Evolutionary conservation across 2,113 vertebrate species (phyloP), one percentile per base, ranked within the genome.

Genomic region (Glaucomys volans): DNA sequence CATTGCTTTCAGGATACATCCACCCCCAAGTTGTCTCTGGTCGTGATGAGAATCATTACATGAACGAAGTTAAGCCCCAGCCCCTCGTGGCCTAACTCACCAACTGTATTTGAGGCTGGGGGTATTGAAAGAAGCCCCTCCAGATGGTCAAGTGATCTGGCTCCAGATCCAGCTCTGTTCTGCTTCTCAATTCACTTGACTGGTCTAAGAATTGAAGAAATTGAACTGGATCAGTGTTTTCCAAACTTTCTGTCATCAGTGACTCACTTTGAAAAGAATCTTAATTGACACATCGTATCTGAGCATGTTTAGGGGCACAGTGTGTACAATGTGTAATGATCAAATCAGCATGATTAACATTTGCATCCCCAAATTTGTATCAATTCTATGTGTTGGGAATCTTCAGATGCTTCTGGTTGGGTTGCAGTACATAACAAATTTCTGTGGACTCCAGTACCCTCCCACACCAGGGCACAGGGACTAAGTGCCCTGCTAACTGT

Each of bases 31-130:
- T 32, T 86, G 18, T 69, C 79, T 91, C 75, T n/a, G n/a, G 16
- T 18, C 13, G 54, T 35, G n/a, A 86, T 79, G 47, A 93, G 85
- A 97, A 96, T 86, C 83, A 85, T 93, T 76, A 84, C 40, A 26
- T 88, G 52, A 84, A 71, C 28, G 64, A 62, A 88, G 9, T 52
- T 80, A 71, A 1, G 12, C 47, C 40, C 89, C 72, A 85, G 52
- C 57, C 52, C 44, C 35, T 95, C 44, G 32, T 91, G 87, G 94
- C 52, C 57, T 57, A 42, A 7, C 69, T 96, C 83, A 44, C 28
- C 20, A 62, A 26, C 50, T 83, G 75, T n/a, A 52, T 87, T 44
- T 93, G 74, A 97, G 64, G 28, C 4, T 24, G 2, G 9, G 40
- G 24, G 47, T 20, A 30, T 13, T 3, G 37, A 62, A 80, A 54